These are phyloP conservation scores for Gymnothorax javanicus DNA, from an alignment of 2,797 vertebrate genomes.

Conservation along the genomic window DNA sequence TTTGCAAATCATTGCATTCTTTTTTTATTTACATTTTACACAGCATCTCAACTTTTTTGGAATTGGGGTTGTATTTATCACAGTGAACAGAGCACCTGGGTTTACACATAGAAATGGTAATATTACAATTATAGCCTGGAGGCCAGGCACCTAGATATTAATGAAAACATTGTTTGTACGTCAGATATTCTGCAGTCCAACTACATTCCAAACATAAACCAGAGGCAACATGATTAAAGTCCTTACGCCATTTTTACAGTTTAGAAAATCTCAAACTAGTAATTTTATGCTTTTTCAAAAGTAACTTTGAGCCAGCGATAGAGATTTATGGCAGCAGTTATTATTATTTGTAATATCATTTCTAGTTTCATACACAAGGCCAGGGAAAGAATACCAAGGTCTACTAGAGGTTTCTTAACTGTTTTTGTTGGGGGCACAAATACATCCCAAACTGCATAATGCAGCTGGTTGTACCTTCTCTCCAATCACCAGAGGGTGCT, in stretches of 20 bases:
- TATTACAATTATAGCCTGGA: background rate
- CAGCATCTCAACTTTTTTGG: no score
- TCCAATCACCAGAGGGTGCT: conserved; percentile 1
- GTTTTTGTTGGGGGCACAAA: background rate
- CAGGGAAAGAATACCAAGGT: no score
- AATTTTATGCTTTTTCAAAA: no score
- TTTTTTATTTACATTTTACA: no score
- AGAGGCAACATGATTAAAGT: background rate
- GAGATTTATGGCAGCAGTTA: no score
- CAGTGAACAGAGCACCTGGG: background rate
- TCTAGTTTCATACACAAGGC: no score
- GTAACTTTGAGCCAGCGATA: no score
- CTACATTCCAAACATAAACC: background rate
- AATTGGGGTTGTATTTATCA: background rate
- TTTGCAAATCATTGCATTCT: no score
- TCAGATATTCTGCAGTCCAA: background rate
- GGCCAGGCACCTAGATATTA: background rate
- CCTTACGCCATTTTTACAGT: background rate
- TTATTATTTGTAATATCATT: no score
- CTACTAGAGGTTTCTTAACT: background rate
- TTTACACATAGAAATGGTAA: background rate
- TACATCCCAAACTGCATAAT: background rate
- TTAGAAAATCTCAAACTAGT: background rate
- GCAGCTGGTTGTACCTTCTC: background rate
- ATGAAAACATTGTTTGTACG: no score